Percentiles rank a stretch among this genome's conserved stretches.
Evolutionary conservation across 2,888 invertebrate genomes (phyloP).

Genomic region (Conomelus anceps): DNA sequence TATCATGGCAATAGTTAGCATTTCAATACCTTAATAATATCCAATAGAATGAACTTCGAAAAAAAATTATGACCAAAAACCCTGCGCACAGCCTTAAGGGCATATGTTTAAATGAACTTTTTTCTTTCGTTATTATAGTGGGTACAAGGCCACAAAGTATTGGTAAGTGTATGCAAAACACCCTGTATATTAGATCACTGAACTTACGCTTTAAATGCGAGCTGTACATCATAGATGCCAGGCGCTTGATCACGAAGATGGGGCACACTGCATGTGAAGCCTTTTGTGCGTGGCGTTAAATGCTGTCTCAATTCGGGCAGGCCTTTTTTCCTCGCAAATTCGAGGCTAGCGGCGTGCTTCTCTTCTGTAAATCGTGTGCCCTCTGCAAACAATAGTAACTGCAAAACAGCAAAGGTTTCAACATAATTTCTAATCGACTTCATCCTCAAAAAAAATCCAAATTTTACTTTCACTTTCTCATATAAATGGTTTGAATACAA

Average conservation of each 20-base stretch:
- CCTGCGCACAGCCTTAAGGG: not conserved
- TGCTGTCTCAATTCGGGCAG: constrained; percentile 81
- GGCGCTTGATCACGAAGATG: constrained; percentile 73
- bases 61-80: no score
- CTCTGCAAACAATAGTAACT: constrained; percentile 86
- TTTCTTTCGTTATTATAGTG: not conserved
- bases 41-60: no score
- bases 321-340: constrained; percentile 80
- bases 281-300: constrained; percentile 89
- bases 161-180: no score
- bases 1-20: no score
- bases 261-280: constrained; percentile 80
- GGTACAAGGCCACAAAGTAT: no score
- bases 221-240: constrained; percentile 75
- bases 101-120: not conserved
- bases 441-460: no score
- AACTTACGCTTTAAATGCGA: constrained; percentile 44
- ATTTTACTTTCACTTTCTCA: no score
- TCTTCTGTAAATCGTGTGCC: constrained; percentile 84
- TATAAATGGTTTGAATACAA: no score
- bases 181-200: no score
- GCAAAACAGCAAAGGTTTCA: constrained; percentile 35
- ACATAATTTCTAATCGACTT: no score
- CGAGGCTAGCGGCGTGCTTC: constrained; percentile 80
- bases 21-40: no score